phyloP scores from a whole-genome alignment of 2,113 vertebrate genomes.

The Callionymus lyra region DNA sequence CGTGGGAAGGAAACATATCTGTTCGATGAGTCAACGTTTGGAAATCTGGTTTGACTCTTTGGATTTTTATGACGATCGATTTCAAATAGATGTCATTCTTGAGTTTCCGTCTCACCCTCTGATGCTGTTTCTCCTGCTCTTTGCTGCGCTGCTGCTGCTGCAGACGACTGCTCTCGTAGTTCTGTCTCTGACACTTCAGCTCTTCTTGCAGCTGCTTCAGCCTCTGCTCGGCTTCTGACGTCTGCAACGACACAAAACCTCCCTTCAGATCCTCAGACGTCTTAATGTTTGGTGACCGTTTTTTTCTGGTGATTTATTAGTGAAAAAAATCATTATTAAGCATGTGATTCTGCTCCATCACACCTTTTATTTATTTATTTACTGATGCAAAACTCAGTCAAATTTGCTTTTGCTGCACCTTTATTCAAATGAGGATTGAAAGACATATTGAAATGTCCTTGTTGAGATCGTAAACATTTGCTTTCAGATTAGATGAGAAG shows the following conservation, averaged over 20 bases:
- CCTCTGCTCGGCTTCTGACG: constrained; percentile 51
- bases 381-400: too few species aligned
- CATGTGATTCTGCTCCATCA: background rate
- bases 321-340: background rate
- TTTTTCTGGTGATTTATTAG: too few species aligned
- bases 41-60: background rate
- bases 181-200: constrained; percentile 69
- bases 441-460: too few species aligned
- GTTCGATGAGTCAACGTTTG: background rate
- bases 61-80: background rate
- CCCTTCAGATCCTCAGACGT: too few species aligned
- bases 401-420: too few species aligned
- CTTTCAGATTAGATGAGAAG: too few species aligned
- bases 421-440: too few species aligned
- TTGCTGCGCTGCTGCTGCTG: constrained; percentile 63
- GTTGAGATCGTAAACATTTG: too few species aligned
- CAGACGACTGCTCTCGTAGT: constrained; percentile 62
- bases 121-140: constrained; percentile 68
- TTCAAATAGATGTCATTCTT: background rate
- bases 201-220: constrained; percentile 70
- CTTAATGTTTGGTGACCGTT: too few species aligned
- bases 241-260: constrained; percentile 38
- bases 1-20: too few species aligned
- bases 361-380: too few species aligned
- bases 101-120: constrained; percentile 47